Evolutionary conservation across 2,113 vertebrate genomes (phyloP).

Genomic region (Mus musculus): DNA sequence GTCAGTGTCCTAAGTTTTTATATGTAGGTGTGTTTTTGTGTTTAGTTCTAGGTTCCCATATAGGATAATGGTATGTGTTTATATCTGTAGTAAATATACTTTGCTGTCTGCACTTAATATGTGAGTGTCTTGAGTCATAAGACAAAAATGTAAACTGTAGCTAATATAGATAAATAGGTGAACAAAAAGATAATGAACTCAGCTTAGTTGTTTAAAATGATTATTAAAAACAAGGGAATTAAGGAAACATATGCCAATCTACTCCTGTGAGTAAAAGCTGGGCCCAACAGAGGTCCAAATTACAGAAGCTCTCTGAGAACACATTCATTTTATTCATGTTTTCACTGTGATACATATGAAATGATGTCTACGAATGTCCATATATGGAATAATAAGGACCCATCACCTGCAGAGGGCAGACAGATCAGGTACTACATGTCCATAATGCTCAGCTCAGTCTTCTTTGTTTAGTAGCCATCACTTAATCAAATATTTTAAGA

Average conservation of each 20-base stretch:
- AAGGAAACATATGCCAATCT: background rate
- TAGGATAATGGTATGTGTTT: constrained; percentile 9
- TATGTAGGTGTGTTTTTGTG: background rate
- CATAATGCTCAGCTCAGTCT: background rate
- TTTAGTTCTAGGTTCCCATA: background rate
- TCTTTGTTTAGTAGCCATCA: constrained; percentile 36
- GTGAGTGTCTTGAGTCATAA: background rate
- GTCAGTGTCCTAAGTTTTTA: background rate
- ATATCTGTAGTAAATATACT: constrained; percentile 45
- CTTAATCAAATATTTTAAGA: constrained; percentile 54
- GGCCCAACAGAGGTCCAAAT: background rate
- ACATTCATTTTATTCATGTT: constrained; percentile 4
- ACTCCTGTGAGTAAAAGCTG: constrained; percentile 12
- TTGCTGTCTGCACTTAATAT: constrained; percentile 18
- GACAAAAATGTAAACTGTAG: constrained; percentile 36
- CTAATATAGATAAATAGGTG: background rate
- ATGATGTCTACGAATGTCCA: constrained; percentile 24
- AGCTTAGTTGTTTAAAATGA: constrained; percentile 39
- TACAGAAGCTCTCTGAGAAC: constrained; percentile 31
- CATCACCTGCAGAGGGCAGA: background rate
- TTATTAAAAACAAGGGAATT: constrained; percentile 13
- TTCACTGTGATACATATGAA: background rate
- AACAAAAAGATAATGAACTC: constrained; percentile 20
- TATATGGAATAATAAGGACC: constrained; percentile 16
- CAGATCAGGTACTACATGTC: constrained; percentile 10